A percentile compares a stretch with the other conserved stretches of the same genome.
Conservation (phyloP, 2,113 vertebrate species). For the Ptilonorhynchus violaceus region DNA sequence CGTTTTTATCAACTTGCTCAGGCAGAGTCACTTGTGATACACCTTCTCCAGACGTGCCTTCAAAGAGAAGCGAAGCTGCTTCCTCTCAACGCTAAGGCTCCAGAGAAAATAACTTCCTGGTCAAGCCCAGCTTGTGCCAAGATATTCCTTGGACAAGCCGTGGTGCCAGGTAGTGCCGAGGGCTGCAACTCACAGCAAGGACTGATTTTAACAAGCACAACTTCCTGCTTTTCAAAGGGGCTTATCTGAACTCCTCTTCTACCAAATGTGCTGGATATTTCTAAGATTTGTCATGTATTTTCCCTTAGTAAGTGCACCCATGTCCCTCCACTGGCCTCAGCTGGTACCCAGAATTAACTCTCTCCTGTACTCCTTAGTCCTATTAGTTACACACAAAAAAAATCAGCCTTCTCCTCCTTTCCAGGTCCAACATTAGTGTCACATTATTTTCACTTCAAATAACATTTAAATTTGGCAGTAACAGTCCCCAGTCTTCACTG, state of each 20-base stretch:
- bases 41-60: background rate
- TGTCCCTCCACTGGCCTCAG: background rate
- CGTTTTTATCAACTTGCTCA: background rate
- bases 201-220: background rate
- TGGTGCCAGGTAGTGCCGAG: background rate
- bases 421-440: too few relatives aligned
- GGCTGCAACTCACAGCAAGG: background rate
- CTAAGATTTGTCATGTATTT: background rate
- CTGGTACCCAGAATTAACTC: background rate
- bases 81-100: background rate
- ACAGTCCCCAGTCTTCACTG: background rate
- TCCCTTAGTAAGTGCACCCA: background rate
- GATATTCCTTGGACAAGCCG: fast-evolving
- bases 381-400: background rate
- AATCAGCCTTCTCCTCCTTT: background rate
- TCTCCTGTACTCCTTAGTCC: background rate
- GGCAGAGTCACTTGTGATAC: background rate
- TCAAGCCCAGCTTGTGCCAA: conserved; percentile 11
- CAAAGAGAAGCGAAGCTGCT: conserved; percentile 2
- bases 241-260: background rate
- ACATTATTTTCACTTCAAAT: background rate
- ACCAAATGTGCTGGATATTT: background rate
- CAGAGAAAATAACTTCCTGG: conserved; percentile 42
- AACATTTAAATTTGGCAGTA: background rate
- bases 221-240: background rate